A percentile compares a stretch with the other conserved stretches of the same genome.
phyloP scores from a whole-genome alignment of 2,888 invertebrate genomes.

The Lagria hirta region DNA sequence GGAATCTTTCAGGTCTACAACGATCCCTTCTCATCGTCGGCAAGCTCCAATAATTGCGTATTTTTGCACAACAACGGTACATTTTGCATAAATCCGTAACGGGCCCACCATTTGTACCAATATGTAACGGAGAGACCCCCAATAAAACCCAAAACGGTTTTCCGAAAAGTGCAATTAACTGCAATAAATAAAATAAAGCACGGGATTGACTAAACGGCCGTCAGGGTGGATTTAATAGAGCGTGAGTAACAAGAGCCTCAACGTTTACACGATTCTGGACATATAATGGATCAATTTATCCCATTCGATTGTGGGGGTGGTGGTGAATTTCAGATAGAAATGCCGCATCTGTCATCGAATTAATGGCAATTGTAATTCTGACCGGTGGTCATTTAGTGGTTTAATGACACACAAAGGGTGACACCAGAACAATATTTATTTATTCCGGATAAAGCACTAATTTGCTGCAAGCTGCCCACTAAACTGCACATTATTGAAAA shows the following conservation, averaged over 20 bases:
- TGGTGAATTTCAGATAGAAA: slow-evolving; percentile 36
- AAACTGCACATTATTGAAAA: too few species aligned
- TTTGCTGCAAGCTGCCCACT: too few species aligned
- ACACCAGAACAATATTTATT: too few species aligned
- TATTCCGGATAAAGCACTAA: too few species aligned
- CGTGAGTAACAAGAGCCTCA: slow-evolving; percentile 44
- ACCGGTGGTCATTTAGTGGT: slow-evolving; percentile 19
- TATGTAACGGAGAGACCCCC: slow-evolving; percentile 14
- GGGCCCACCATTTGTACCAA: slow-evolving; percentile 3
- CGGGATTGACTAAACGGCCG: slow-evolving; percentile 39
- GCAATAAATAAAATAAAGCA: slow-evolving; percentile 40
- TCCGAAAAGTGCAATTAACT: slow-evolving; percentile 31
- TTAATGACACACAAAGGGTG: neutral
- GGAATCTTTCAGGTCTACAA: neutral
- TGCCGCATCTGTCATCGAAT: slow-evolving; percentile 50
- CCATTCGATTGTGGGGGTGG: slow-evolving; percentile 45
- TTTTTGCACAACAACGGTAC: slow-evolving; percentile 18
- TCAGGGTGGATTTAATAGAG: slow-evolving; percentile 46
- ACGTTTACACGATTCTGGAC: slow-evolving; percentile 22
- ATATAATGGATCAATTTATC: slow-evolving; percentile 45
- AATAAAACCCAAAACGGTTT: slow-evolving; percentile 8
- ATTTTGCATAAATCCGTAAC: slow-evolving; percentile 21
- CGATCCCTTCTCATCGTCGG: slow-evolving; percentile 3
- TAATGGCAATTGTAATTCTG: slow-evolving; percentile 43
- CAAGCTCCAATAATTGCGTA: slow-evolving; percentile 1